Evolutionary conservation across 1,140 invertebrate genomes (phyloP), one percentile per base, ranked within the genome.

Genomic region (Pseudomyrmex cubaensis): DNA sequence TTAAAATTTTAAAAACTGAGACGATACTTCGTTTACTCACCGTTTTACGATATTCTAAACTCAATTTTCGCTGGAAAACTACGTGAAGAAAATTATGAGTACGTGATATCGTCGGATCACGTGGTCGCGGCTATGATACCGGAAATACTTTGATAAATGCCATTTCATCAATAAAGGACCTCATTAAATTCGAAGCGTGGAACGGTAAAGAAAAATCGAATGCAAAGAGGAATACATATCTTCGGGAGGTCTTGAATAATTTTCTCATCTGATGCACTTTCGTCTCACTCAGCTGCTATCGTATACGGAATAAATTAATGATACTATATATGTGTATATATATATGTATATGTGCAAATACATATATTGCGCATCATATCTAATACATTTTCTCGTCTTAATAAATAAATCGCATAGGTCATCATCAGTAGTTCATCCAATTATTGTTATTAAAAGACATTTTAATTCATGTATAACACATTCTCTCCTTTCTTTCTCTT

Each of bases 101-200:
- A 85, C 72, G 77, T 50, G 73, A 84, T 84, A 61, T 66, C 84
- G 87, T 88, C 76, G 83, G 69, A 83, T 86, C 82, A 54, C 82
- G 69, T 50, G 59, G 76, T 82, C 69, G 61, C 64, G 7, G 35
- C 35, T 35, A 80, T 87, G 83, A 75, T 85, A 63, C 72, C 20
- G 72, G 35, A 62, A 56, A 17, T 63, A 80, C 69, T 87, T 89
- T 86, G 85, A 90, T 89, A 86, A 88, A 87, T 87, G 85, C 83
- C 80, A 89, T 90, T 35, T 92, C 90, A 87, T 88, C 82, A 85
- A 86, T 88, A 85, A 84, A 84, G 86, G 66, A 83, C 83, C 90
- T 91, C 89, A 87, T 92, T 92, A 90, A 90, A 87, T 87, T 73
- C 67, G 87, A 74, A 82, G 82, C 74, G 72, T 46, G 74, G 54